Base-by-base conservation (phyloP, 2,888 invertebrate species). In the Argyresthia albistria region DNA sequence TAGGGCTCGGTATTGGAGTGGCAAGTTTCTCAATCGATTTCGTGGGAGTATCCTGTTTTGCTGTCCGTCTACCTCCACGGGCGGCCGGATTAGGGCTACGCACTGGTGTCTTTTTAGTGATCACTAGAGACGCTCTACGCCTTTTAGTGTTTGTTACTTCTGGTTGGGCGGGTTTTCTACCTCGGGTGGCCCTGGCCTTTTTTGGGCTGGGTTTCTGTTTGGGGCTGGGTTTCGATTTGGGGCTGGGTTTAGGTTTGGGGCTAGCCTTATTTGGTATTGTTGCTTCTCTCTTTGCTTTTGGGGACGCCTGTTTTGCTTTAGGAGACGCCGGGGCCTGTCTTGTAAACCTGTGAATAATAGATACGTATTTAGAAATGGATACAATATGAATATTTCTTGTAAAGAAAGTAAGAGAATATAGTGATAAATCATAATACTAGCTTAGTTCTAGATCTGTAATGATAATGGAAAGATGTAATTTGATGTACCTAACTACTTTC, bases 91-190 rank as follows among this genome's bases (percentile, higher is more conserved):
- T 48, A 35, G 48, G 45, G 16, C 8, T 52, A 9, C 25, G 0
- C 14, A 61, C 60, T 0, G 78, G 78, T 0, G 68, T 51, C 57
- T 73, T 80, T 52, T 79, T 78, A 1, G 65, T 53, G 4, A 80
- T 65, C 10, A 76, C 69, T 12, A 80, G 55, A 1, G 72, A 68
- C 0, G 63, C 54, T 14, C 61, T 55, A 9, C 66, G 67, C 52
- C 63, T 75, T 51, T 67, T 76, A 3, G 58, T 59, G 37, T 59
- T 60, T 0, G 52, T 43, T 3, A 46, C 50, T 16, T 56, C 46
- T 10, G 46, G 55, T 4, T 47, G 53, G 46, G 51, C 58, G 11
- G 55, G 6, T 9, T 42, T 54, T 43, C 54, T 58, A 6, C 51
- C 43, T 9, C 16, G 9, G 12, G 50, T 50, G 15, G 50, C 43